These are phyloP conservation scores for Himalopsyche japonica DNA, from an alignment of 2,888 invertebrate species.

Conservation along the genomic window DNA sequence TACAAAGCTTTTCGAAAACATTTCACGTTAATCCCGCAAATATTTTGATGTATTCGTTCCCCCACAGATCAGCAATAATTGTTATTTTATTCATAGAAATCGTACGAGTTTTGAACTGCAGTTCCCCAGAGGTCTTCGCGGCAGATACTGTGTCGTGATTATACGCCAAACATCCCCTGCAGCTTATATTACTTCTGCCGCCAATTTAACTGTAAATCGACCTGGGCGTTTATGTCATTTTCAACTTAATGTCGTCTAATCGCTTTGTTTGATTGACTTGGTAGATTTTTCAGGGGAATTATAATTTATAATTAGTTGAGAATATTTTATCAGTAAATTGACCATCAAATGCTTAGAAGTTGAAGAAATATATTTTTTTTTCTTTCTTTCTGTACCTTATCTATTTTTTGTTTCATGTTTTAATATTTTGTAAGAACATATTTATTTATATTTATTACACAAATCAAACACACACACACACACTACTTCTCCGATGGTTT, in stretches of 20 bases:
- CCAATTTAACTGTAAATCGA: neutral
- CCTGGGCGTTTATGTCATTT: slow-evolving; percentile 28
- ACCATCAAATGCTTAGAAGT: too few species aligned
- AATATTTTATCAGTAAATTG: too few species aligned
- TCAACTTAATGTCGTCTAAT: slow-evolving; percentile 46
- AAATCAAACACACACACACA: too few species aligned
- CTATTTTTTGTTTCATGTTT: too few species aligned
- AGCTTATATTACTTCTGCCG: neutral
- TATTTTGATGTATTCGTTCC: slow-evolving; percentile 22
- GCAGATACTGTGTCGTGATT: slow-evolving; percentile 13
- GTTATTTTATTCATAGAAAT: slow-evolving; percentile 64
- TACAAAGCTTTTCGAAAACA: neutral
- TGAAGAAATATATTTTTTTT: too few species aligned
- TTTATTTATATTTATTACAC: too few species aligned
- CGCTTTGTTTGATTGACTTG: slow-evolving; percentile 51
- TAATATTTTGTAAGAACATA: too few species aligned
- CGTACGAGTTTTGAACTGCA: slow-evolving; percentile 13
- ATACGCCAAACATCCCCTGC: neutral
- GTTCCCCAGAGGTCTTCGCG: slow-evolving; percentile 19
- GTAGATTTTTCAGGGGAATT: too few species aligned
- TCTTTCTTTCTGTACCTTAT: too few species aligned
- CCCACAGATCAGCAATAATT: slow-evolving; percentile 50
- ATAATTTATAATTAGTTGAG: too few species aligned
- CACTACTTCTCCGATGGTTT: too few species aligned
- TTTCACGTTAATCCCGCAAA: slow-evolving; percentile 19